These are phyloP conservation scores for Argyresthia albistria DNA, from an alignment of 2,888 invertebrate species.

Conservation along the genomic window DNA sequence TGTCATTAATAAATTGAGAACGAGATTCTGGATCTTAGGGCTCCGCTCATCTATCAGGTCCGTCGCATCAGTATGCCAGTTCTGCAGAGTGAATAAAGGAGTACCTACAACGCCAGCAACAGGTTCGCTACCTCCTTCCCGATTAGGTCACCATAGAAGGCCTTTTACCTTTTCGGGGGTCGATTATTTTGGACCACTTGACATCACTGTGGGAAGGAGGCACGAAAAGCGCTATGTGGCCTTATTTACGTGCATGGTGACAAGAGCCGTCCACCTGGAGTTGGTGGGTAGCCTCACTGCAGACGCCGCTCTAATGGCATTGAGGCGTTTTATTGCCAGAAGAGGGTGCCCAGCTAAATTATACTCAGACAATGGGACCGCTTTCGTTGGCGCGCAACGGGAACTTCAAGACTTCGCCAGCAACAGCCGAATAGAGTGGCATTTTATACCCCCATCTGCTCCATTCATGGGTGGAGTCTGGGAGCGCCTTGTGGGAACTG, in stretches of 20 bases:
- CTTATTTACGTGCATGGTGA: no score
- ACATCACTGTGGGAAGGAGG: background rate
- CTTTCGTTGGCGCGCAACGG: conserved; percentile 8
- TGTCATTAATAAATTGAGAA: conserved; percentile 14
- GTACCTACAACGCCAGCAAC: background rate
- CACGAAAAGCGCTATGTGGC: no score
- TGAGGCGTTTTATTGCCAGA: background rate
- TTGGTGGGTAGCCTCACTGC: background rate
- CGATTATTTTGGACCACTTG: no score
- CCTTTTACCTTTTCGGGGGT: background rate
- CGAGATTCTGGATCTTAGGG: conserved; percentile 14
- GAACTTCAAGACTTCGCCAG: conserved; percentile 1
- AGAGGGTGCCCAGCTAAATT: background rate
- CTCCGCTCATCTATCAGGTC: conserved; percentile 11
- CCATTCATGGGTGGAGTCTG: background rate
- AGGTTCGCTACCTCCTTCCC: background rate
- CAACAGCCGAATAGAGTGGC: background rate
- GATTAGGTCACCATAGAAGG: background rate
- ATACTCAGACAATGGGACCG: conserved; percentile 10
- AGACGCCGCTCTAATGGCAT: background rate
- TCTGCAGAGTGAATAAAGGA: conserved; percentile 5
- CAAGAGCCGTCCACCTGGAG: no score
- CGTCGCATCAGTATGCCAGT: conserved; percentile 6
- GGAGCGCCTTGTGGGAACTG: background rate
- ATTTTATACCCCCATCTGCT: background rate